phyloP scores from a whole-genome alignment of 2,797 vertebrate species.

The Mormyrus hasselquistii region DNA sequence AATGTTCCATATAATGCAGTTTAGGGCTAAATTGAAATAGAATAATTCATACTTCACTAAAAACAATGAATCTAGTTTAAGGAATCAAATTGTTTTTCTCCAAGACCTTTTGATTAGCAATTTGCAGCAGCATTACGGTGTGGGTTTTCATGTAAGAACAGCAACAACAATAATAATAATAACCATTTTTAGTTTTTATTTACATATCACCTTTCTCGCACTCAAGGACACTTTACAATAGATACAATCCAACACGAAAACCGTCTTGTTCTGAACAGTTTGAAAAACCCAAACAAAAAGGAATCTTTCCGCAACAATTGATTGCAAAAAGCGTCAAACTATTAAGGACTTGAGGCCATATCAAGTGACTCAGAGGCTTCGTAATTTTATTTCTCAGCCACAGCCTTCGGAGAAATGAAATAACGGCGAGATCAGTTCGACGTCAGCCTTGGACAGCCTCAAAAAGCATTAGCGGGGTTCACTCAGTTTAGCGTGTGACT shows the following conservation, averaged over 20 bases:
- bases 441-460: slow-evolving; percentile 35
- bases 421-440: slow-evolving; percentile 27
- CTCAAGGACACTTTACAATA: background rate
- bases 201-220: background rate
- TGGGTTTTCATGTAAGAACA: background rate
- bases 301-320: background rate
- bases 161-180: background rate
- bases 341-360: slow-evolving; percentile 1
- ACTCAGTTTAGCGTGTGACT: slow-evolving; percentile 47
- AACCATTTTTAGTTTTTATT: background rate
- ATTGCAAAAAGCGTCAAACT: background rate
- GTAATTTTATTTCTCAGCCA: slow-evolving; percentile 9
- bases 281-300: background rate
- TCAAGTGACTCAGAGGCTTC: slow-evolving; percentile 3
- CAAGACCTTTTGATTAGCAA: background rate
- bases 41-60: background rate
- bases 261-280: background rate
- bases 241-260: background rate
- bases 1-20: background rate
- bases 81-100: background rate
- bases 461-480: slow-evolving; percentile 39
- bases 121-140: background rate
- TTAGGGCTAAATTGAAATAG: background rate
- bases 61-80: background rate
- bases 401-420: slow-evolving; percentile 20